Evolutionary conservation across 2,113 vertebrate genomes (phyloP).

Genomic region (Passer montanus): DNA sequence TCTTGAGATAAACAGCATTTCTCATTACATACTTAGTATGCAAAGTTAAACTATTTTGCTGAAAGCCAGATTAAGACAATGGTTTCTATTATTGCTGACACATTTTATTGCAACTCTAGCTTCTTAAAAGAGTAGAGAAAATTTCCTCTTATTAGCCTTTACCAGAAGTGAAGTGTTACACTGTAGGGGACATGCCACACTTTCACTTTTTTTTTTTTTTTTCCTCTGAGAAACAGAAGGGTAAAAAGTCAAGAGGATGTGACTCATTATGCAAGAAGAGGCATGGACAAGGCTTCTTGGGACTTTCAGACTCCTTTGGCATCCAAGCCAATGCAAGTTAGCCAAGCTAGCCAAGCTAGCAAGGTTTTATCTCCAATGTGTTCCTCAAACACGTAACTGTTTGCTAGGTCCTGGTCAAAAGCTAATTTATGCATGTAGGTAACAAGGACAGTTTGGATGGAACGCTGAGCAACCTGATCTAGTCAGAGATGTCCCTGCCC

Average conservation of each 20-base stretch:
- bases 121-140: background rate
- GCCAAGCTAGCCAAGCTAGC: background rate
- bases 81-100: background rate
- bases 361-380: background rate
- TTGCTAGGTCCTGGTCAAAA: background rate
- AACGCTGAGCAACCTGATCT: background rate
- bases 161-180: background rate
- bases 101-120: background rate
- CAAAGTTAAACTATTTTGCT: background rate
- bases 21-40: background rate
- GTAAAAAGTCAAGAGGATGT: background rate
- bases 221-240: background rate
- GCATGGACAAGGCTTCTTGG: background rate
- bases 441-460: background rate
- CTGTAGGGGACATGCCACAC: background rate
- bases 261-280: background rate
- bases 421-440: fast-evolving
- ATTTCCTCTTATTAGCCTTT: background rate
- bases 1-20: background rate
- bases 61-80: slow-evolving; percentile 20
- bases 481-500: background rate
- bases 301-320: background rate
- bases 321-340: background rate
- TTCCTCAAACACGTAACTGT: background rate
- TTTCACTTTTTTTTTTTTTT: background rate